Base-by-base conservation (phyloP, 2,113 vertebrate genomes). In the Chauna torquata region DNA sequence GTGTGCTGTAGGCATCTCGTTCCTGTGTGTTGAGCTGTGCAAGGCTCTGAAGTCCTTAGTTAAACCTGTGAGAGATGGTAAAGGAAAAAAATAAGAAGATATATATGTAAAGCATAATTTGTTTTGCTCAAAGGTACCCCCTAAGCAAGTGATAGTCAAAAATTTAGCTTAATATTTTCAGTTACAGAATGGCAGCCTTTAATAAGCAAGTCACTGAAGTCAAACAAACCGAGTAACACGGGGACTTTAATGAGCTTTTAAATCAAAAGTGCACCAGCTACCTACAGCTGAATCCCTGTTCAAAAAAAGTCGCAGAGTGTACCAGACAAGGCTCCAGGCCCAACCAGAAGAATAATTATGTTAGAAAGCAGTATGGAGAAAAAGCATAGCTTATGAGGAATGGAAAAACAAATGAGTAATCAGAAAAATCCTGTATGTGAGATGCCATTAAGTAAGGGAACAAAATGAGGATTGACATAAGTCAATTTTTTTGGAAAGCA, bases 241-340 rank as follows among this genome's bases (percentile, higher is more conserved):
- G 22, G 32, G 40, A 15, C 44, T 75, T 85, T 32, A 82, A 55
- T 8, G n/a, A 76, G 28, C 8, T 70, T 95, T 88, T 64, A 57
- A 90, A 68, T 45, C 42, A 50, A 34, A 82, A 44, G n/a, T 50
- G 18, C 38, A 55, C 28, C 68, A 55, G 25, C 11, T 47, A 65
- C 16, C 13, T 3, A 13, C 42, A 64, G 42, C 17, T 9, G 5
- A 91, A 88, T 72, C 72, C 55, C 34, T 65, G 59, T 61, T 52
- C 3, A 7, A 55, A 72, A 49, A 14, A n/a, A 42, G 17, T 18
- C 3, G 0, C 12, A 45, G 82, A 72, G 68, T 0, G 1, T 57
- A 76, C 52, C 87, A 79, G 38, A 47, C 71, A 38, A 79, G 30
- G 13, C 4, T 8, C 22, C 12, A 82, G 52, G 22, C 4, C 9